Base-by-base conservation (phyloP, 1,140 invertebrate species). In the Drosophila sechellia region DNA sequence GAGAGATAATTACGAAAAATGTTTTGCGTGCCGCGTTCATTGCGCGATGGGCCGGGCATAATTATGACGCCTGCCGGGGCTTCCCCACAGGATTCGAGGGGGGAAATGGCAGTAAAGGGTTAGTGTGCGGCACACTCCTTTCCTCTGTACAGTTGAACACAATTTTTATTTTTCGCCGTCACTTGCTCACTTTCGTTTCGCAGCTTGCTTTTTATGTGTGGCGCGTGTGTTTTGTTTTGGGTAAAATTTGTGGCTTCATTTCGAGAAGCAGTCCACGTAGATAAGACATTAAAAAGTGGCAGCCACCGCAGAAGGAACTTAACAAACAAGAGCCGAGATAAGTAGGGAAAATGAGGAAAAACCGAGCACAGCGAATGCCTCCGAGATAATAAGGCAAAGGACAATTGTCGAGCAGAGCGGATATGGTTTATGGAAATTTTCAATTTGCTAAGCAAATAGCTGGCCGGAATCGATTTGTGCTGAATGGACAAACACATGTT, bases 1-100 rank as follows among this genome's bases (percentile, higher is more conserved):
- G 76, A 83, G 71, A 86, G 83, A 86, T 86, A 86, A 86, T 86
- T 86, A 79, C 83, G 81, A 86, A 87, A 86, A 86, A 86, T 86
- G 83, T 77, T 86, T 76, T 83, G 81, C 79, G 75, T 79, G 81
- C 83, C 69, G 65, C 52, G 75, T 61, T 40, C 50, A 70, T 50
- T 57, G 68, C 57, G 53, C 50, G 61, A 78, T 87, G 83, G 83
- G 83, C 83, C 74, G 50, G 39, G 68, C 66, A 72, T 75, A 86
- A 81, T 86, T 86, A 86, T 87, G 78, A 76, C 78, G 77, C 48
- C 75, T 63, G 64, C 61, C 55, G 45, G 42, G 61, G 22, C 35
- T 45, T 60, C 4, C 31, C 11, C 11, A 27, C 48, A 37, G 20
- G 20, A 34, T 31, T 49, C 40, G 12, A 42, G 31, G n/a, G 31